Conservation (phyloP, 2,888 invertebrate genomes). For the Maniola hyperantus region DNA sequence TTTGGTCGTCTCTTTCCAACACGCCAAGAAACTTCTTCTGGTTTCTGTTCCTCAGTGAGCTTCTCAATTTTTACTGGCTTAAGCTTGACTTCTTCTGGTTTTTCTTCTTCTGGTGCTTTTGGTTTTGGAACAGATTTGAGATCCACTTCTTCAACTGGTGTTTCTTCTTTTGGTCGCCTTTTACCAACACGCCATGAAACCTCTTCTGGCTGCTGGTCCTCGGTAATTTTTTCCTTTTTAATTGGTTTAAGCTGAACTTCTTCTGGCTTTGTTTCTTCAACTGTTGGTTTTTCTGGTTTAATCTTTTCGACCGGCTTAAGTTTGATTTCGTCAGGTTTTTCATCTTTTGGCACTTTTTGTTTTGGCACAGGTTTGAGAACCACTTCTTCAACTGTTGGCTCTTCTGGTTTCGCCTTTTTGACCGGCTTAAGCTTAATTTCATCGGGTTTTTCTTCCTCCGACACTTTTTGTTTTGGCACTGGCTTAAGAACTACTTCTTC, state of each 20-base stretch:
- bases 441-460: slow-evolving; percentile 50
- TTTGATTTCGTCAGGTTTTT: slow-evolving; percentile 55
- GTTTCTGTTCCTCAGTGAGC: slow-evolving; percentile 56
- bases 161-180: slow-evolving; percentile 47
- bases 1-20: slow-evolving; percentile 51
- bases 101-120: slow-evolving; percentile 26
- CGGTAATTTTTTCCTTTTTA: slow-evolving; percentile 45
- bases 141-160: slow-evolving; percentile 57
- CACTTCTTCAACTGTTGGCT: slow-evolving; percentile 48
- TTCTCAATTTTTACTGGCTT: slow-evolving; percentile 49
- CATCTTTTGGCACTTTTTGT: not conserved
- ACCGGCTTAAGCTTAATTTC: slow-evolving; percentile 31
- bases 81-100: slow-evolving; percentile 57
- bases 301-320: slow-evolving; percentile 47
- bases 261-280: slow-evolving; percentile 56
- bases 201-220: slow-evolving; percentile 64
- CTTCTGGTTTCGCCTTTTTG: slow-evolving; percentile 39
- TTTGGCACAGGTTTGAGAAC: slow-evolving; percentile 5
- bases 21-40: slow-evolving; percentile 56
- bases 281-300: slow-evolving; percentile 39
- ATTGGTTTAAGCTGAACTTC: slow-evolving; percentile 50
- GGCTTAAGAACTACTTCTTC: slow-evolving; percentile 66
- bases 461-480: slow-evolving; percentile 54
- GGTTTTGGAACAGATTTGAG: no score
- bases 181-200: slow-evolving; percentile 48